Evolutionary conservation across 2,113 vertebrate genomes (phyloP).

Genomic region (Anhinga anhinga): DNA sequence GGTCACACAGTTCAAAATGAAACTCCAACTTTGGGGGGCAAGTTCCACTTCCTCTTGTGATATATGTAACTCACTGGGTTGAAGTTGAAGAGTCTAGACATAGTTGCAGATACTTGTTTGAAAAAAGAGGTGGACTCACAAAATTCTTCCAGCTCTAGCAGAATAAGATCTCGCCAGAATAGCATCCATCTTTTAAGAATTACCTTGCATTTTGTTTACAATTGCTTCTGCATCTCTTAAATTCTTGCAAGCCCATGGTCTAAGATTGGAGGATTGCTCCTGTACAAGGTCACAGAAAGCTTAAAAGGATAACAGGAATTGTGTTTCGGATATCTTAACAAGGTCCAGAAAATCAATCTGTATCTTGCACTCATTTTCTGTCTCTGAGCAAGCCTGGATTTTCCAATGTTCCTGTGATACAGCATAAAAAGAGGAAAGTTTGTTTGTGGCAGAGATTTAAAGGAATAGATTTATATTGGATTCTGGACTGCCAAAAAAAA

Average conservation of each 20-base stretch:
- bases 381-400: background rate
- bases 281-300: background rate
- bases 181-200: background rate
- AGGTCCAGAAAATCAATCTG: background rate
- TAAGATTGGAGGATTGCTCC: background rate
- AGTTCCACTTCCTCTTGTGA: background rate
- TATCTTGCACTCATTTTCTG: background rate
- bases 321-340: background rate
- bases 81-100: background rate
- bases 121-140: background rate
- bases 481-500: background rate
- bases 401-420: background rate
- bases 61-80: rapidly evolving
- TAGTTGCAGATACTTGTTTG: background rate
- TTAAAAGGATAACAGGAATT: background rate
- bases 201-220: background rate
- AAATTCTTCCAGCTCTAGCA: background rate
- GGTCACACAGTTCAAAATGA: background rate
- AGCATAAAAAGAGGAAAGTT: background rate
- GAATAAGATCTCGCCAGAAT: background rate
- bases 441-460: background rate
- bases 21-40: background rate
- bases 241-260: background rate
- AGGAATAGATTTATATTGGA: background rate
- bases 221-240: background rate